Base-by-base conservation (phyloP, 2,888 invertebrate genomes). In the Tipula helvola region DNA sequence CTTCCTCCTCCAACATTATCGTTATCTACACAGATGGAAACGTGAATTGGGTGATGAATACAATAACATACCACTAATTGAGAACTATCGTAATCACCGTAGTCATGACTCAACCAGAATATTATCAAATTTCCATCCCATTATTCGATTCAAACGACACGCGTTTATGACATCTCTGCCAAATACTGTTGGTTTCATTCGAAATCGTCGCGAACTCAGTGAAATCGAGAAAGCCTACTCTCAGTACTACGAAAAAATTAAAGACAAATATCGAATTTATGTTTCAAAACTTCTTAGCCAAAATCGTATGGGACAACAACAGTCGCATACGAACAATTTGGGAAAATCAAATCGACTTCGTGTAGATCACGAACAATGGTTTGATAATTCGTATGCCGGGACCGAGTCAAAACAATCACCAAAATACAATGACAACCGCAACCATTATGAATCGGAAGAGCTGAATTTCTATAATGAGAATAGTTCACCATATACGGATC, bases 231-330 rank as follows among this genome's bases (percentile, higher is more conserved):
- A 88, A 87, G 91, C 91, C 12, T 90, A 90, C 88, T 90, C 90
- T 0, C 90, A 91, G 87, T 91, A 90, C 87, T 90, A 90, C 86
- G 89, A 91, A 87, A 90, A 90, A 87, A 90, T 91, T 83, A 90
- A 89, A 88, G 89, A 90, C 85, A 90, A 91, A 71, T 91, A 91
- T 85, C 89, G 90, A 86, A 90, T 90, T 71, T 91, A 90, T 88
- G 90, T 91, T 2, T 90, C 90, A 85, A 90, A 90, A 87, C 88
- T 91, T 41, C 88, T 91, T 1, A 90, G 90, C 0, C 39, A 42
- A 42, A 85, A 85, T 85, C 41, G 42, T n/a, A 85, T 42, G 42
- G 42, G 39, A 5, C 41, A 42, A 13, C 36, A 85, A 10, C 42
- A 85, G 16, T 5, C 39, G 16, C 39, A 85, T 85, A 18, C 39